These are phyloP conservation scores for Bubo scandiacus DNA, from an alignment of 2,113 vertebrate species.

Conservation along the genomic window DNA sequence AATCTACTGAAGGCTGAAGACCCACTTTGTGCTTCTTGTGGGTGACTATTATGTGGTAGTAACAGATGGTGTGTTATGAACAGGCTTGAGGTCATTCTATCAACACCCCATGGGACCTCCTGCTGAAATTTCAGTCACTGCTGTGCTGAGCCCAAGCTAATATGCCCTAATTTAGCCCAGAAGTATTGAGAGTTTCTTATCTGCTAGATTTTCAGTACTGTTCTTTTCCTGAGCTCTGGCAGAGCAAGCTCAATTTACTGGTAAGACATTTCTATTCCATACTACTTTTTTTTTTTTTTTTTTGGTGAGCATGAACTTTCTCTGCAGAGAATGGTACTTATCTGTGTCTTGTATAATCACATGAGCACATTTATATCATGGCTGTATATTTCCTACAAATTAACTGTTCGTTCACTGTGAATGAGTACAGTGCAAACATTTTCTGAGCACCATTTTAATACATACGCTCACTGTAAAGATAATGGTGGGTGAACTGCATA, in stretches of 20 bases:
- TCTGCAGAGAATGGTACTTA: not conserved
- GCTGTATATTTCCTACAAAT: not conserved
- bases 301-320: not conserved
- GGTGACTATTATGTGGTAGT: not conserved
- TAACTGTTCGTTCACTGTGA: not conserved
- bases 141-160: not conserved
- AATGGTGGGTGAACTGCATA: not conserved
- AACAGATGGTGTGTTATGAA: not conserved
- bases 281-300: no score
- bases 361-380: not conserved
- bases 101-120: not conserved
- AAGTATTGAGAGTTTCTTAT: not conserved
- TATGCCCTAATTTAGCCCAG: not conserved
- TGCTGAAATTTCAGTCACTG: not conserved
- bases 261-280: not conserved
- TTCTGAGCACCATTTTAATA: not conserved
- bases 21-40: not conserved
- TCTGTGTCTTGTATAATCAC: not conserved
- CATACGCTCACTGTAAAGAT: not conserved
- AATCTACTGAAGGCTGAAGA: not conserved
- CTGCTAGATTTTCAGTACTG: not conserved
- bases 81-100: not conserved
- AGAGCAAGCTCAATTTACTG: not conserved
- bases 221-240: not conserved
- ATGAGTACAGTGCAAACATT: not conserved